A percentile compares a stretch with the other conserved stretches of the same genome.
Conservation (phyloP, 1,140 invertebrate species). For the Orchestia grillus region DNA sequence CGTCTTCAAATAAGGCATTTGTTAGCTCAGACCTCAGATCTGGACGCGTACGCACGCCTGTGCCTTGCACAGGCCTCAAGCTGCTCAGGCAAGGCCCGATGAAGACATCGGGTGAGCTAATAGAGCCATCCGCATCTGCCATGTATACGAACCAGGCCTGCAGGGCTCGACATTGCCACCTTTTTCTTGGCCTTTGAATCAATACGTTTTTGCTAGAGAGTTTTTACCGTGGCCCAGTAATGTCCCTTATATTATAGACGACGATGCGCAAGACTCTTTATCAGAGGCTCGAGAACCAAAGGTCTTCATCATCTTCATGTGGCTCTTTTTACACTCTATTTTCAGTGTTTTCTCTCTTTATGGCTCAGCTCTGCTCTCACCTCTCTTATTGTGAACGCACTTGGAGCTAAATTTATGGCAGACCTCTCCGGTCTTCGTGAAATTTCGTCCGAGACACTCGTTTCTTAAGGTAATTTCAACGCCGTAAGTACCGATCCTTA, state of each 20-base stretch:
- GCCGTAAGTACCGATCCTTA: background rate
- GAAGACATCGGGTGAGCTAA: conserved; percentile 25
- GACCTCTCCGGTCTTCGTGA: background rate
- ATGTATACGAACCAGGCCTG: background rate
- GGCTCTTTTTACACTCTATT: conserved; percentile 15
- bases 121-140: conserved; percentile 37
- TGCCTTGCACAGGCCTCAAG: background rate
- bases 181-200: conserved; percentile 55
- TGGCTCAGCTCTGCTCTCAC: background rate
- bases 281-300: conserved; percentile 41
- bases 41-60: background rate
- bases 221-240: conserved; percentile 18
- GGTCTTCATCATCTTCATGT: conserved; percentile 37
- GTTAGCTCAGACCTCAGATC: background rate
- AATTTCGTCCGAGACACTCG: background rate
- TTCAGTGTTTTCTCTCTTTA: conserved; percentile 34
- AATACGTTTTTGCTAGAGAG: conserved; percentile 17
- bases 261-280: conserved; percentile 47
- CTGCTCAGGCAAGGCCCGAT: background rate
- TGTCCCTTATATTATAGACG: conserved; percentile 55
- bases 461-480: background rate
- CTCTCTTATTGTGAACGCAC: conserved; percentile 4
- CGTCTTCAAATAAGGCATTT: background rate
- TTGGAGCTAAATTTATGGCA: background rate
- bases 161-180: conserved; percentile 36